These are phyloP conservation scores for Podarcis muralis DNA, from an alignment of 2,113 vertebrate species.

Conservation along the genomic window DNA sequence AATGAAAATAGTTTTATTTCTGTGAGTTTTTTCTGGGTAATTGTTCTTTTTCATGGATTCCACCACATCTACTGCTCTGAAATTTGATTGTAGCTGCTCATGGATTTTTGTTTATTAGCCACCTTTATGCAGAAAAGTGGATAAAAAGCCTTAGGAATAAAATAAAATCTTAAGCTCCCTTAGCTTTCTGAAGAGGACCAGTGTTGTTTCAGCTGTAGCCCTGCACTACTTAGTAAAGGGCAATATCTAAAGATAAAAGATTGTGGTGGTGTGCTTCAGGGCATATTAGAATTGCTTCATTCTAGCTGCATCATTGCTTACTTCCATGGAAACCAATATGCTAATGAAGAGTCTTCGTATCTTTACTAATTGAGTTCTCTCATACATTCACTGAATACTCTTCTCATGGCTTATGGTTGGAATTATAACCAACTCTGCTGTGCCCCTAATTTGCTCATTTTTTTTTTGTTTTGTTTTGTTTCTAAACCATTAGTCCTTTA, in stretches of 20 bases:
- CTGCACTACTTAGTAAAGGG: background rate
- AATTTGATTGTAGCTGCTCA: background rate
- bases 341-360: constrained; percentile 15
- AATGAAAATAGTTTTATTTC: background rate
- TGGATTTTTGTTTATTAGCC: background rate
- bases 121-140: background rate
- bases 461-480: background rate
- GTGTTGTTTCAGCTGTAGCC: background rate
- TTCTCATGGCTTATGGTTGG: background rate
- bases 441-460: background rate
- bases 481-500: background rate
- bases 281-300: background rate
- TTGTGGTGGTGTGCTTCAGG: background rate
- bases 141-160: background rate
- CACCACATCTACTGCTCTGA: background rate
- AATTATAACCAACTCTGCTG: background rate
- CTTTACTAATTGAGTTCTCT: background rate
- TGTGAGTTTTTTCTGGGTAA: background rate
- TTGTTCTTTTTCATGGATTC: background rate
- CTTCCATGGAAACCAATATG: constrained; percentile 10
- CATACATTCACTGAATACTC: background rate
- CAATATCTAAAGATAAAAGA: background rate
- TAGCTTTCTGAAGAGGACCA: background rate
- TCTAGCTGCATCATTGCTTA: background rate
- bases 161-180: background rate